A percentile compares a stretch with the other conserved stretches of the same genome.
Conservation (phyloP, 2,888 invertebrate species). For the Lycocerus yunnanus region DNA sequence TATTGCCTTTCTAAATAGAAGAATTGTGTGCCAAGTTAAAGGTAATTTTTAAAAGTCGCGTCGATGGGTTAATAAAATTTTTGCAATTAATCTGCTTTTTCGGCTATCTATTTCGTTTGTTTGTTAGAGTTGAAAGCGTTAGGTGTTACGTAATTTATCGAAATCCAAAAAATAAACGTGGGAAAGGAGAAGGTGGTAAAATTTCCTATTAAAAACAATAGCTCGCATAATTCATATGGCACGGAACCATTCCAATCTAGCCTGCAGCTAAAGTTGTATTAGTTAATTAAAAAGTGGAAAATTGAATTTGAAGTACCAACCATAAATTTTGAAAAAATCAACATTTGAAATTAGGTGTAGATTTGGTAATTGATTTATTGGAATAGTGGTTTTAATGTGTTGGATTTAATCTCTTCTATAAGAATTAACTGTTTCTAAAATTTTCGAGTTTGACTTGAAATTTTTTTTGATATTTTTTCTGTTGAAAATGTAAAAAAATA, state of each 20-base stretch:
- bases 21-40: background rate
- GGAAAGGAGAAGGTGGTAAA: slow-evolving; percentile 33
- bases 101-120: background rate
- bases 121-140: background rate
- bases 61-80: background rate
- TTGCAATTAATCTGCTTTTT: background rate
- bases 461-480: too few relatives aligned
- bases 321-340: slow-evolving; percentile 34
- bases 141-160: background rate
- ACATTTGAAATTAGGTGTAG: slow-evolving; percentile 18
- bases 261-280: slow-evolving; percentile 27
- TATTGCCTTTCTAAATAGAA: background rate
- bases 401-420: background rate
- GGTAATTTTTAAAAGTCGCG: background rate
- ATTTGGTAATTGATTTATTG: slow-evolving; percentile 28
- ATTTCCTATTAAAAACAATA: slow-evolving; percentile 35
- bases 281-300: slow-evolving; percentile 39
- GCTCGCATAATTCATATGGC: slow-evolving; percentile 33
- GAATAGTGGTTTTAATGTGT: background rate
- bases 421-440: background rate
- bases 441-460: too few relatives aligned
- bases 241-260: slow-evolving; percentile 21
- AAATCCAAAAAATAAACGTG: slow-evolving; percentile 14
- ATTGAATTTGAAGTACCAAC: slow-evolving; percentile 34
- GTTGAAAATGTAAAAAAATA: too few relatives aligned